A percentile compares a stretch with the other conserved stretches of the same genome.
phyloP scores from a whole-genome alignment of 2,113 vertebrate genomes.

The Prinia subflava region DNA sequence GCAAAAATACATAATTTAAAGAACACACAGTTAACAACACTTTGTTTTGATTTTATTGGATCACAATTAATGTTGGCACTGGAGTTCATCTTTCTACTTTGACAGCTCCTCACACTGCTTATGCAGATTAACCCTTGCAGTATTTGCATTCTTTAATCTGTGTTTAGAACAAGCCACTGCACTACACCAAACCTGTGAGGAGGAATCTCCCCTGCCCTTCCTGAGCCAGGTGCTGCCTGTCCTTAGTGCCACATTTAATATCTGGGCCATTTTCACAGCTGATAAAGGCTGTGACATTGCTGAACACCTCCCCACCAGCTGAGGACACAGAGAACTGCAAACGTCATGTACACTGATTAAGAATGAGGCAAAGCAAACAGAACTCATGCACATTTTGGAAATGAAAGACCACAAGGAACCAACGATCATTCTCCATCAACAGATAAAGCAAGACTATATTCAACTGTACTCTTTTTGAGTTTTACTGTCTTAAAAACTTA shows the following conservation, averaged over 20 bases:
- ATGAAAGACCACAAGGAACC: neutral
- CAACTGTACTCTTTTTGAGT: neutral
- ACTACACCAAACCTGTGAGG: neutral
- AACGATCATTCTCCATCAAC: neutral
- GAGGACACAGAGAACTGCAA: constrained; percentile 6
- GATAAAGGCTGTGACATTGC: constrained; percentile 23
- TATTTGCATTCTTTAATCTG: neutral
- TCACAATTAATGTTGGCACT: constrained; percentile 60
- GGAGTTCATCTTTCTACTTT: constrained; percentile 65
- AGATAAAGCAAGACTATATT: neutral
- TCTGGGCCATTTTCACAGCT: constrained; percentile 8
- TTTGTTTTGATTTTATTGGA: constrained; percentile 72
- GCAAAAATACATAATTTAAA: constrained; percentile 47
- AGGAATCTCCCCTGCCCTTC: neutral
- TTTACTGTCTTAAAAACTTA: neutral
- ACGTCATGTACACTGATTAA: neutral
- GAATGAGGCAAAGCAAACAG: neutral
- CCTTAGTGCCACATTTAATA: neutral
- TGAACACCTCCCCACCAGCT: constrained; percentile 9
- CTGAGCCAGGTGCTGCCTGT: neutral
- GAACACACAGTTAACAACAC: constrained; percentile 70
- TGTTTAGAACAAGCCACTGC: neutral
- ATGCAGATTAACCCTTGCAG: constrained; percentile 45
- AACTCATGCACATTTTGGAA: neutral
- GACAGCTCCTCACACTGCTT: constrained; percentile 48